Percentiles rank a stretch among this genome's conserved stretches.
Conservation (phyloP, 2,797 vertebrate species). For the Poeciliopsis paucimaculata region DNA sequence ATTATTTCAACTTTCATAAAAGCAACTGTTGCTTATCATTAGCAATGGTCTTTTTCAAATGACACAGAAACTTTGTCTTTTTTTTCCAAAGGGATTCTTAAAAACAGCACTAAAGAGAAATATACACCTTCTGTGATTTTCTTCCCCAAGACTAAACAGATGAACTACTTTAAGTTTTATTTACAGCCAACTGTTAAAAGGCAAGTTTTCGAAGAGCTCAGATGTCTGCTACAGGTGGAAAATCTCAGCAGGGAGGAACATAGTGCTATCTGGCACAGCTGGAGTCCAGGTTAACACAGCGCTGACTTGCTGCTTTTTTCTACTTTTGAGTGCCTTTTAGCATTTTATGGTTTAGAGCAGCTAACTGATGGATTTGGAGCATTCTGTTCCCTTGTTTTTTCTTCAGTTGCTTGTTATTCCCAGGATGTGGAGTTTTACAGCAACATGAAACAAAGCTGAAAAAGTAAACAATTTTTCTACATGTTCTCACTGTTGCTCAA, state of each 20-base stretch:
- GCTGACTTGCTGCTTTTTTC: conserved; percentile 50
- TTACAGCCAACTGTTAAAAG: conserved; percentile 60
- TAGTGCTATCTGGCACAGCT: conserved; percentile 41
- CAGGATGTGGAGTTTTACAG: conserved; percentile 12
- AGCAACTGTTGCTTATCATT: conserved; percentile 49
- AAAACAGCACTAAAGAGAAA: neutral
- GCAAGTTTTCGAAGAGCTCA: conserved; percentile 57
- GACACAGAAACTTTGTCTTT: conserved; percentile 18
- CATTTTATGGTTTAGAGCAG: neutral
- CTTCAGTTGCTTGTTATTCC: conserved; percentile 8
- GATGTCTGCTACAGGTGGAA: conserved; percentile 77
- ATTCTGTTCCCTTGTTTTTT: neutral
- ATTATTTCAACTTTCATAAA: neutral
- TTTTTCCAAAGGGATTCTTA: conserved; percentile 15
- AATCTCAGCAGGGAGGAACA: conserved; percentile 47
- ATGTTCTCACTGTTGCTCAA: neutral
- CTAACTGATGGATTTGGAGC: neutral
- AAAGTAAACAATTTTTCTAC: conserved; percentile 14
- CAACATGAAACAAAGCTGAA: conserved; percentile 6
- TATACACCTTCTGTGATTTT: neutral
- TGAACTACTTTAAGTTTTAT: neutral
- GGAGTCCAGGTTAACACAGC: conserved; percentile 44
- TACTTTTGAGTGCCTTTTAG: neutral
- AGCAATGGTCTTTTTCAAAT: conserved; percentile 26
- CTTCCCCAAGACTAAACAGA: neutral